A percentile compares a stretch with the other conserved stretches of the same genome.
phyloP scores from a whole-genome alignment of 2,888 invertebrate species.

The Ormyrus nitidulus region DNA sequence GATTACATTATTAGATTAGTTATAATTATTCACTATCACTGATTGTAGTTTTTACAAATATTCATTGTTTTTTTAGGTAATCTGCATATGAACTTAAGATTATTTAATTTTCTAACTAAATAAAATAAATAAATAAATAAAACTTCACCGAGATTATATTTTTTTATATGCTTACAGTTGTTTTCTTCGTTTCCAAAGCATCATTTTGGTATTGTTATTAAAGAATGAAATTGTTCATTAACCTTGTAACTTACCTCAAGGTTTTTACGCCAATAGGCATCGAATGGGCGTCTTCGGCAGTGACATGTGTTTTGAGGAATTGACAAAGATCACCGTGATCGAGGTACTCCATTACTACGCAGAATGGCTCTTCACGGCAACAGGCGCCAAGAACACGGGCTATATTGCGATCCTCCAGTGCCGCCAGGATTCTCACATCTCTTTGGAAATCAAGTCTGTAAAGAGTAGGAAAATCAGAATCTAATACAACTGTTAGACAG shows the following conservation, averaged over 20 bases:
- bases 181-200: too few species aligned
- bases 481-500: too few species aligned
- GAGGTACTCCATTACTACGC: constrained; percentile 90
- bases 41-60: too few species aligned
- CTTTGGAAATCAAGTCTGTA: constrained; percentile 88
- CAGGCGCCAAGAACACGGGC: constrained; percentile 87
- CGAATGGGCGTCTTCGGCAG: constrained; percentile 80
- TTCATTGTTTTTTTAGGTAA: too few species aligned
- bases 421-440: constrained; percentile 90
- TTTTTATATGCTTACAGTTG: too few species aligned
- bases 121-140: too few species aligned
- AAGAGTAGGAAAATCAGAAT: not conserved
- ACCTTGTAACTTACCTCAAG: constrained; percentile 76
- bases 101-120: too few species aligned
- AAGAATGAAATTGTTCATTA: not conserved
- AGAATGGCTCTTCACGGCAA: constrained; percentile 84
- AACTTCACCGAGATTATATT: too few species aligned
- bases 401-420: constrained; percentile 87
- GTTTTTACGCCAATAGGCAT: constrained; percentile 80
- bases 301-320: constrained; percentile 83
- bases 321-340: constrained; percentile 90
- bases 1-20: too few species aligned
- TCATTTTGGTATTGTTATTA: too few species aligned
- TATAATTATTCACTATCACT: too few species aligned
- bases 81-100: too few species aligned